Conservation (phyloP, 2,113 vertebrate genomes). For the Bubo bubo region DNA sequence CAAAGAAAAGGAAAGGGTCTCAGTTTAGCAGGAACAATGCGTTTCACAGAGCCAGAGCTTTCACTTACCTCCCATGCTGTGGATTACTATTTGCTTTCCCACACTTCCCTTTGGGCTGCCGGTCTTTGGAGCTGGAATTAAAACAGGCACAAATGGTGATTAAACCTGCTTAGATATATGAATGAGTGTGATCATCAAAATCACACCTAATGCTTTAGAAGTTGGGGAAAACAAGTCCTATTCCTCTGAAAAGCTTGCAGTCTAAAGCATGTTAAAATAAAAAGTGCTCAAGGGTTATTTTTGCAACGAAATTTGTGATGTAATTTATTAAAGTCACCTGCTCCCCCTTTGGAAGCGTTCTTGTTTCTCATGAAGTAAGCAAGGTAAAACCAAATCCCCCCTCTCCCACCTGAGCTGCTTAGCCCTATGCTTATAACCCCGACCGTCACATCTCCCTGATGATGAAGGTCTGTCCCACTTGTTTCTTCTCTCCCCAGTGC, state of each 20-base stretch:
- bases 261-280: background rate
- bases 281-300: background rate
- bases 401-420: background rate
- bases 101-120: slow-evolving; percentile 46
- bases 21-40: slow-evolving; percentile 43
- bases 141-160: background rate
- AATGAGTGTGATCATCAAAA: background rate
- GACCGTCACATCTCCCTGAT: background rate
- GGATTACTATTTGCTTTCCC: slow-evolving; percentile 62
- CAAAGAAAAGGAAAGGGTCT: slow-evolving; percentile 27
- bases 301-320: background rate
- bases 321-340: background rate
- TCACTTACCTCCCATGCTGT: slow-evolving; percentile 54
- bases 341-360: background rate
- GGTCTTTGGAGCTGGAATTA: slow-evolving; percentile 43
- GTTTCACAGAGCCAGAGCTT: slow-evolving; percentile 47
- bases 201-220: background rate
- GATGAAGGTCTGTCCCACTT: background rate
- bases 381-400: background rate
- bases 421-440: background rate
- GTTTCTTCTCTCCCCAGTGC: background rate
- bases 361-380: background rate
- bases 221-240: background rate
- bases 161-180: background rate
- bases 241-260: background rate